phyloP scores from a whole-genome alignment of 2,113 vertebrate species.

The Xiphophorus hellerii region DNA sequence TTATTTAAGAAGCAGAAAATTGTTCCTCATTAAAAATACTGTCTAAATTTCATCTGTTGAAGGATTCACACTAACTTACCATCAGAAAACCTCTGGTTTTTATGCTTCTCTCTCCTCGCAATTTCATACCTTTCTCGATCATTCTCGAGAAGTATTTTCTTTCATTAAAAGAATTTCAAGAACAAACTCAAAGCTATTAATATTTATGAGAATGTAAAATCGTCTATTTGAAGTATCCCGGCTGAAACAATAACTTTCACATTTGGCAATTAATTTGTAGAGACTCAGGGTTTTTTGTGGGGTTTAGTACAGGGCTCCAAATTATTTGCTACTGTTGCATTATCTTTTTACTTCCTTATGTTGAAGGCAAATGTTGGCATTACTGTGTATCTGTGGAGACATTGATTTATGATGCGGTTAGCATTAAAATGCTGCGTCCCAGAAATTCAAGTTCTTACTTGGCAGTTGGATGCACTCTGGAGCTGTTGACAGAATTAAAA shows the following conservation, averaged over 20 bases:
- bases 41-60: too few relatives aligned
- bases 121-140: not conserved
- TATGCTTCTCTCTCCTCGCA: too few relatives aligned
- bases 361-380: constrained; percentile 5
- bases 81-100: too few relatives aligned
- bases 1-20: too few relatives aligned
- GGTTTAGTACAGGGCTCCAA: not conserved
- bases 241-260: not conserved
- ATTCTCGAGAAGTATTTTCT: not conserved
- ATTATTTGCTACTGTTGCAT: constrained; percentile 4
- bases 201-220: not conserved
- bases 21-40: too few relatives aligned
- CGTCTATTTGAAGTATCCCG: not conserved
- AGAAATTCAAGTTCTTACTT: constrained; percentile 3
- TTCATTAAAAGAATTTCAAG: not conserved
- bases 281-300: not conserved
- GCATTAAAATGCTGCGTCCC: constrained; percentile 5
- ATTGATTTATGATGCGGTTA: constrained; percentile 4
- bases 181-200: not conserved
- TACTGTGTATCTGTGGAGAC: constrained; percentile 4
- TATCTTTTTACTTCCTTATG: not conserved
- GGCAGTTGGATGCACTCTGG: constrained; percentile 18
- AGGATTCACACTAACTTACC: too few relatives aligned
- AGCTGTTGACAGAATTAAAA: constrained; percentile 14
- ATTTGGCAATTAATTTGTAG: not conserved